Evolutionary conservation across 2,113 vertebrate species (phyloP).

Genomic region (Actenoides lindsayi): DNA sequence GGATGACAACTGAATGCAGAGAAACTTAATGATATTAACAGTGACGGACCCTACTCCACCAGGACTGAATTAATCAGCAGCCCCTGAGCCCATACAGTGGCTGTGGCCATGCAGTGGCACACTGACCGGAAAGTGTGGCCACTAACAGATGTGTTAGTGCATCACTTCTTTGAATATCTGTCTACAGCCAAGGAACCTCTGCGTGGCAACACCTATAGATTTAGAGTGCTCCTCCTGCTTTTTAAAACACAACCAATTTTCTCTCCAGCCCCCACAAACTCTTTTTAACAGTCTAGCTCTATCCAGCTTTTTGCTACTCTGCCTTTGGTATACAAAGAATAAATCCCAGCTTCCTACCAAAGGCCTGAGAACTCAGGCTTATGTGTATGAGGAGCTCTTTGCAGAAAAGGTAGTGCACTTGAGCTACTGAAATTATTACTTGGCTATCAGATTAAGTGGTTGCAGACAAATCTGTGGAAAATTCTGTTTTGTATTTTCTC

Average conservation of each 20-base stretch:
- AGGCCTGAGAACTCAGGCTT: background rate
- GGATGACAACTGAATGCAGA: background rate
- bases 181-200: background rate
- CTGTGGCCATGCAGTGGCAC: background rate
- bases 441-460: background rate
- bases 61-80: accelerated
- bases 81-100: accelerated
- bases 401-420: background rate
- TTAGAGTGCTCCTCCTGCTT: background rate
- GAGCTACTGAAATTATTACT: background rate
- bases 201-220: background rate
- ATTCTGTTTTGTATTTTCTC: background rate
- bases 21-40: background rate
- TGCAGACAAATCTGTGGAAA: background rate
- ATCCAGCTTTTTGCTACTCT: background rate
- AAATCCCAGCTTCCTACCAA: background rate
- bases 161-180: background rate
- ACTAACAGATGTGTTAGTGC: background rate
- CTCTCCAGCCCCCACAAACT: background rate
- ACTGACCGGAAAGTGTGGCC: background rate
- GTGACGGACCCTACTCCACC: background rate
- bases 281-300: background rate
- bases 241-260: background rate
- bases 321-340: background rate
- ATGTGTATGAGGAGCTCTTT: background rate